Evolutionary conservation across 2,888 invertebrate species (phyloP).

Genomic region (Eristalis tenax): DNA sequence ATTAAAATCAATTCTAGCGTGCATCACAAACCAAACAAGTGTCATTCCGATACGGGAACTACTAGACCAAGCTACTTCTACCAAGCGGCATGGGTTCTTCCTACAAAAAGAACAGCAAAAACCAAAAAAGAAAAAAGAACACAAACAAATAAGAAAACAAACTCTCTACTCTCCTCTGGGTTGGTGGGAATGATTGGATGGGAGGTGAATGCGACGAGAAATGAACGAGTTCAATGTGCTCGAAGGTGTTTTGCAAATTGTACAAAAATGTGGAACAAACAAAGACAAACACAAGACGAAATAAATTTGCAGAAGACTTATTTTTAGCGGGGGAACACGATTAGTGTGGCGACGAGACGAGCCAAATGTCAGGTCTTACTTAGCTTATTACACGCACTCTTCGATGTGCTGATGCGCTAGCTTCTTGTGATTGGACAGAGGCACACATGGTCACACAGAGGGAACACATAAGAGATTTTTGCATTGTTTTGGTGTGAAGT

Average conservation of each 20-base stretch:
- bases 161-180: neutral
- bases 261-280: constrained; percentile 20
- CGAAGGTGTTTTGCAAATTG: constrained; percentile 2
- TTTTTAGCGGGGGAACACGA: constrained; percentile 10
- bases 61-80: neutral
- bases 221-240: constrained; percentile 34
- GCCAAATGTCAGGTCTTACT: neutral
- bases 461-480: no score
- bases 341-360: neutral
- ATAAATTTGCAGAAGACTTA: neutral
- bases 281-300: neutral
- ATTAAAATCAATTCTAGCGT: constrained; percentile 6
- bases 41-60: constrained; percentile 11
- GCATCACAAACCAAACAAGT: constrained; percentile 38
- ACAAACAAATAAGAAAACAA: neutral
- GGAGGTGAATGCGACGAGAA: neutral
- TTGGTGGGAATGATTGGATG: neutral
- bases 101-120: neutral
- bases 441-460: no score
- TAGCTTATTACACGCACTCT: neutral
- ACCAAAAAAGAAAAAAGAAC: neutral
- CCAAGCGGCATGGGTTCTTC: constrained; percentile 7
- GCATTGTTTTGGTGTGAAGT: neutral
- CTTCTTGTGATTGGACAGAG: neutral
- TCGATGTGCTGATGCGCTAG: neutral